phyloP scores from a whole-genome alignment of 2,888 invertebrate species.

The Asteroscopus sphinx region DNA sequence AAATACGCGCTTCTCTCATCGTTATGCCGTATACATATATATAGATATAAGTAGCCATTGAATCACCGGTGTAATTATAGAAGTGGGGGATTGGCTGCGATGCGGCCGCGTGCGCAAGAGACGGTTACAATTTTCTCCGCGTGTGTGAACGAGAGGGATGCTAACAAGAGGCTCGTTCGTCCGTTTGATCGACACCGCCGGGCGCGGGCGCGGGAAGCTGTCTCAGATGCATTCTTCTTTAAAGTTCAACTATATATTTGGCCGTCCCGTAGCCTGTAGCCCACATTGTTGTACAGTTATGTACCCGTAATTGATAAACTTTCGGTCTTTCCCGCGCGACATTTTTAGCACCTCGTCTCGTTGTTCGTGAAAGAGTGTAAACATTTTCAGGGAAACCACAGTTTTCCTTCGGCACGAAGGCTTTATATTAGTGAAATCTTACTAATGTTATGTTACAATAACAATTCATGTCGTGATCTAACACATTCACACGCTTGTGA shows the following conservation, averaged over 20 bases:
- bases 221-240: slow-evolving; percentile 89
- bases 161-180: slow-evolving; percentile 89
- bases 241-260: slow-evolving; percentile 89
- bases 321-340: slow-evolving; percentile 49
- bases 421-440: slow-evolving; percentile 19
- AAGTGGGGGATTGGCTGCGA: slow-evolving; percentile 90
- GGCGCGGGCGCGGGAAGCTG: slow-evolving; percentile 86
- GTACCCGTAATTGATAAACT: slow-evolving; percentile 64
- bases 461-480: background rate
- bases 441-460: slow-evolving; percentile 18
- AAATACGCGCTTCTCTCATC: slow-evolving; percentile 84
- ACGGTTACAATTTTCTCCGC: slow-evolving; percentile 66
- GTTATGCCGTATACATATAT: slow-evolving; percentile 83
- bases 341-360: slow-evolving; percentile 17
- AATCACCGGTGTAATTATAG: slow-evolving; percentile 90
- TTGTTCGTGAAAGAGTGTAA: slow-evolving; percentile 10
- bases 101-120: slow-evolving; percentile 80
- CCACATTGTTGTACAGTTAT: slow-evolving; percentile 77
- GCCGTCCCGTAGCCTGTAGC: slow-evolving; percentile 73
- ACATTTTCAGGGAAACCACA: slow-evolving; percentile 38
- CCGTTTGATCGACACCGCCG: slow-evolving; percentile 89
- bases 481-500: slow-evolving; percentile 8
- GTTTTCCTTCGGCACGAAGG: slow-evolving; percentile 8
- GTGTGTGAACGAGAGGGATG: slow-evolving; percentile 78
- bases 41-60: slow-evolving; percentile 89